A percentile compares a stretch with the other conserved stretches of the same genome.
phyloP scores from a whole-genome alignment of 1,140 invertebrate species.

The Trissolcus basalis region DNA sequence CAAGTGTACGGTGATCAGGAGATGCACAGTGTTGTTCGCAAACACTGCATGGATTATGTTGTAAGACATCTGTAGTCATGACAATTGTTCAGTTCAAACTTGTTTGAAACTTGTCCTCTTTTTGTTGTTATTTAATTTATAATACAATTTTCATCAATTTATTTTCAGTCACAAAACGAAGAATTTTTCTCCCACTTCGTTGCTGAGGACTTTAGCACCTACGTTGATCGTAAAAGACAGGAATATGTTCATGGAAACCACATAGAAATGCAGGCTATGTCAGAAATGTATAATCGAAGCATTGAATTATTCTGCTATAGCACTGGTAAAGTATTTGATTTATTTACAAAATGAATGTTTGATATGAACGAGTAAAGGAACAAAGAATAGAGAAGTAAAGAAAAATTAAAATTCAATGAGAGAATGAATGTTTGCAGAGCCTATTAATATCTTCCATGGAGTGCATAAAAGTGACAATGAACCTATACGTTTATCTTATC shows the following conservation, averaged over 20 bases:
- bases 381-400: slow-evolving; percentile 1
- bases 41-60: slow-evolving; percentile 96
- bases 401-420: background rate
- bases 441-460: slow-evolving; percentile 94
- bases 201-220: slow-evolving; percentile 93
- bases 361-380: background rate
- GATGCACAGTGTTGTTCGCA: slow-evolving; percentile 89
- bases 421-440: slow-evolving; percentile 78
- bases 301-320: slow-evolving; percentile 95
- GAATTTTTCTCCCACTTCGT: slow-evolving; percentile 96
- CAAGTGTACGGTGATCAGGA: slow-evolving; percentile 96
- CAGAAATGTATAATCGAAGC: slow-evolving; percentile 94
- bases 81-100: background rate
- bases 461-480: slow-evolving; percentile 85
- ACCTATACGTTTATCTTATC: slow-evolving; percentile 93
- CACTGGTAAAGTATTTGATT: slow-evolving; percentile 78
- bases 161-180: slow-evolving; percentile 83
- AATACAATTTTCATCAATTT: slow-evolving; percentile 6
- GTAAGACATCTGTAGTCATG: slow-evolving; percentile 77
- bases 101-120: too few relatives aligned
- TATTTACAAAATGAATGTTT: too few relatives aligned
- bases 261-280: slow-evolving; percentile 95
- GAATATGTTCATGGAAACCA: slow-evolving; percentile 94
- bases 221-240: slow-evolving; percentile 87
- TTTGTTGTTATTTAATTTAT: slow-evolving; percentile 7